phyloP scores from a whole-genome alignment of 2,113 vertebrate genomes.

The Neoarius graeffei region DNA sequence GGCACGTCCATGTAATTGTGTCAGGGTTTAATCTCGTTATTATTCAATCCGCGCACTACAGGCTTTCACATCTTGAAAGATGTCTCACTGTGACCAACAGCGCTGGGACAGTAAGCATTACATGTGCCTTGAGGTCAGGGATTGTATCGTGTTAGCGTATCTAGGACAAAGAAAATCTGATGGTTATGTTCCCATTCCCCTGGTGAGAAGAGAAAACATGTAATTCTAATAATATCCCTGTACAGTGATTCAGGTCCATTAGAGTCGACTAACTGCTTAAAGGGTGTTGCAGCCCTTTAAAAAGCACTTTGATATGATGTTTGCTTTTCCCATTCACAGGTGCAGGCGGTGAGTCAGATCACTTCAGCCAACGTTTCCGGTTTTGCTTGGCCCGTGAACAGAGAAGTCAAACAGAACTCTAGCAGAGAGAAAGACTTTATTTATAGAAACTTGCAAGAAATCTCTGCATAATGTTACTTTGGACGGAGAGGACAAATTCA shows the following conservation, averaged over 20 bases:
- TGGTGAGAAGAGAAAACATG: not conserved
- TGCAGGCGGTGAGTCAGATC: slow-evolving; percentile 22
- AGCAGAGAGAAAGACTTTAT: not conserved
- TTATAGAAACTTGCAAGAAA: not conserved
- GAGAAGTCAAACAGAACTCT: not conserved
- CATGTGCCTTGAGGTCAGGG: not conserved
- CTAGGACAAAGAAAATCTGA: not conserved
- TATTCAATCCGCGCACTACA: not conserved
- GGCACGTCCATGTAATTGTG: not conserved
- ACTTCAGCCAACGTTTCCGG: not conserved
- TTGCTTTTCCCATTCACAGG: slow-evolving; percentile 5
- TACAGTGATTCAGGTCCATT: not conserved
- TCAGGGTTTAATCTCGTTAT: not conserved
- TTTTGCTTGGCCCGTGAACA: slow-evolving; percentile 9
- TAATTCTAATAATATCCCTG: not conserved
- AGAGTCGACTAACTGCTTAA: not conserved
- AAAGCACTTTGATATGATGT: slow-evolving; percentile 11
- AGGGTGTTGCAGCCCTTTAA: not conserved
- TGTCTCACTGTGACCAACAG: not conserved
- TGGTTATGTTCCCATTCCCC: not conserved
- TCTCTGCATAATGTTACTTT: not conserved
- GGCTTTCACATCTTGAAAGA: not conserved
- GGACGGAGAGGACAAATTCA: not conserved
- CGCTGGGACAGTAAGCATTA: not conserved
- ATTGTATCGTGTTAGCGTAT: not conserved